Percentiles rank a stretch among this genome's conserved stretches.
phyloP scores from a whole-genome alignment of 2,888 invertebrate genomes.

The Meganola albula region DNA sequence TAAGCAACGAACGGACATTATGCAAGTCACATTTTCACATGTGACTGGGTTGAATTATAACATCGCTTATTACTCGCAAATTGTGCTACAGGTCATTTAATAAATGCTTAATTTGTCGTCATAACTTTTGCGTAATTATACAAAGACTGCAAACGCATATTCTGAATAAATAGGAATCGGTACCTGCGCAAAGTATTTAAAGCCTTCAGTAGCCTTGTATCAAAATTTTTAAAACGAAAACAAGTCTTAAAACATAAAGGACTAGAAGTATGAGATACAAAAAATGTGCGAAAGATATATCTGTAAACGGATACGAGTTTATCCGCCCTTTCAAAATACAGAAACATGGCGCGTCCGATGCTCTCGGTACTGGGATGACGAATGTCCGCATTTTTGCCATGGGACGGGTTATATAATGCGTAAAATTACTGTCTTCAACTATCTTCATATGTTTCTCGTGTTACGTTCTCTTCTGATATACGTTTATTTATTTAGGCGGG shows the following conservation, averaged over 20 bases:
- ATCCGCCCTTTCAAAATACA: conserved; percentile 60
- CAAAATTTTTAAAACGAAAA: no score
- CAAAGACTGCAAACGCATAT: no score
- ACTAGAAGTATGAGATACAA: no score
- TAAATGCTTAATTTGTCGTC: no score
- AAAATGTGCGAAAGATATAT: conserved; percentile 58
- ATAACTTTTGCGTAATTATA: no score
- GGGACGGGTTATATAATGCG: conserved; percentile 71
- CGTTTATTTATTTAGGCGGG: conserved; percentile 35
- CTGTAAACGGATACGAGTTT: conserved; percentile 59
- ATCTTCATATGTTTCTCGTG: conserved; percentile 51
- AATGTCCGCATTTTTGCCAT: conserved; percentile 54
- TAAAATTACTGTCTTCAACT: conserved; percentile 69
- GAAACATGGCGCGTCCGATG: conserved; percentile 43
- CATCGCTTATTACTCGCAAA: conserved; percentile 34
- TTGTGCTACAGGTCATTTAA: conserved; percentile 42
- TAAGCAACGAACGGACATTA: conserved; percentile 42
- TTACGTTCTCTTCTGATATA: conserved; percentile 33
- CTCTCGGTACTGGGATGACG: conserved; percentile 57
- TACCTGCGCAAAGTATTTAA: no score
- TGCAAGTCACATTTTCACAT: conserved; percentile 47
- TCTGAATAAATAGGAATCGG: no score
- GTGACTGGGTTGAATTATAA: conserved; percentile 41
- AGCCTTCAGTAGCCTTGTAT: no score
- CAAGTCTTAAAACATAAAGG: no score